Evolutionary conservation across 2,888 invertebrate species (phyloP), one percentile per base, ranked within the genome.

Genomic region (Diaperis boleti): DNA sequence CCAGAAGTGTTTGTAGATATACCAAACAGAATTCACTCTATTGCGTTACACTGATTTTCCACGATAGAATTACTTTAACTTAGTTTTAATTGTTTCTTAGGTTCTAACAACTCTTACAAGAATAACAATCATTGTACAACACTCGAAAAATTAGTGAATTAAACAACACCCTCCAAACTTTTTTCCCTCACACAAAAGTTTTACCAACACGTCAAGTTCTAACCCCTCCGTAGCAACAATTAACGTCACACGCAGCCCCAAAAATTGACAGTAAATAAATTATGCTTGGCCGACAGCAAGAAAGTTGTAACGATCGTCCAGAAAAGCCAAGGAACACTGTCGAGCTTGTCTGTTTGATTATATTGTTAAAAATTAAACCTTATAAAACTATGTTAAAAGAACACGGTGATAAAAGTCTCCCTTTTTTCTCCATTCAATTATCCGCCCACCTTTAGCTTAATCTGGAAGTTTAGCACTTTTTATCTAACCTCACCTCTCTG

Each of bases 331-430:
- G 6, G 35, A 35, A 35, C 33, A 13, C 14, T 33, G 8, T 33
- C 20, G 11, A 26, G 45, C 29, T 50, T 18, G 20, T 50, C 49
- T 35, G 35, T 17, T 52, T 37, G 37, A 52, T 52, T 52, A 52
- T 39, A 52, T 52, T 52, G 39, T 52, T 22, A 52, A 52, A 52
- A 52, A 52, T 52, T 52, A 52, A 52, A 37, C 33, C 18, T 49
- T 35, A 49, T 49, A 49, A 33, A 17, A 14, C 10, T 49, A 35
- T 14, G 20, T 49, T 33, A 49, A 49, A n/a, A 10, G 17, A n/a
- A n/a, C 11, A 35, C 35, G 37, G 33, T 47, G 26, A 33, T 35
- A 31, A 18, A 35, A 17, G 47, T 33, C 33, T 33, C 13, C 10
- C 10, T 20, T 17, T 10, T 39, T 15, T 39, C n/a, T 20, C n/a